phyloP scores from a whole-genome alignment of 2,888 invertebrate species.

The Hermaeophaga mercurialis region DNA sequence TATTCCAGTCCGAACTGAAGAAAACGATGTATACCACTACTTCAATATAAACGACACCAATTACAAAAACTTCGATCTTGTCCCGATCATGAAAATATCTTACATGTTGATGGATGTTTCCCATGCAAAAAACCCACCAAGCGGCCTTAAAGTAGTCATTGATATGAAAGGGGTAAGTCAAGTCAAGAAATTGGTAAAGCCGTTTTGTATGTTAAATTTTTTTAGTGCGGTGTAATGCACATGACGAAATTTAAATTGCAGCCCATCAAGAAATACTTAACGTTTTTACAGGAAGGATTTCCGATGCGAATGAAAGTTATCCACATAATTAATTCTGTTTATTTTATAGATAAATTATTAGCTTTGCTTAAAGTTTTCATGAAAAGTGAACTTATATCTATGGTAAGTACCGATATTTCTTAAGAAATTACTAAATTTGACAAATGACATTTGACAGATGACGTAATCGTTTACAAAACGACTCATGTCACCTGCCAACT shows the following conservation, averaged over 20 bases:
- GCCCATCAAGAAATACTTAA: conserved; percentile 41
- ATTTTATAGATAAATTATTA: conserved; percentile 54
- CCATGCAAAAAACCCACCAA: conserved; percentile 44
- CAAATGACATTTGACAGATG: no score
- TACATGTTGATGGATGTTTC: conserved; percentile 47
- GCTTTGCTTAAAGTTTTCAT: conserved; percentile 52
- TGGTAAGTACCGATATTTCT: conserved; percentile 38
- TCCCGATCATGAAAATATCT: conserved; percentile 42
- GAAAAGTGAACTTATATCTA: conserved; percentile 43
- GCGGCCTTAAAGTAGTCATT: conserved; percentile 45
- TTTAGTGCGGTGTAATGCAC: conserved; percentile 48
- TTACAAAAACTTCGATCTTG: conserved; percentile 44
- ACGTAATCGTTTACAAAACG: no score
- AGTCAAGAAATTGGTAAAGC: no score
- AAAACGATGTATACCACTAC: conserved; percentile 45
- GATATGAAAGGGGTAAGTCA: conserved; percentile 47
- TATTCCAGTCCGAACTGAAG: conserved; percentile 42
- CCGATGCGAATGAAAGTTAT: conserved; percentile 55
- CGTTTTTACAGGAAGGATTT: conserved; percentile 53
- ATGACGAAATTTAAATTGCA: conserved; percentile 44
- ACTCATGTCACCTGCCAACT: no score
- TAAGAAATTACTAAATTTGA: background rate
- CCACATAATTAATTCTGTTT: conserved; percentile 56
- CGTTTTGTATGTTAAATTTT: no score
- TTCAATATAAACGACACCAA: conserved; percentile 44